These are phyloP conservation scores for Enhydra lutris DNA, from an alignment of 2,113 vertebrate species.

Conservation along the genomic window DNA sequence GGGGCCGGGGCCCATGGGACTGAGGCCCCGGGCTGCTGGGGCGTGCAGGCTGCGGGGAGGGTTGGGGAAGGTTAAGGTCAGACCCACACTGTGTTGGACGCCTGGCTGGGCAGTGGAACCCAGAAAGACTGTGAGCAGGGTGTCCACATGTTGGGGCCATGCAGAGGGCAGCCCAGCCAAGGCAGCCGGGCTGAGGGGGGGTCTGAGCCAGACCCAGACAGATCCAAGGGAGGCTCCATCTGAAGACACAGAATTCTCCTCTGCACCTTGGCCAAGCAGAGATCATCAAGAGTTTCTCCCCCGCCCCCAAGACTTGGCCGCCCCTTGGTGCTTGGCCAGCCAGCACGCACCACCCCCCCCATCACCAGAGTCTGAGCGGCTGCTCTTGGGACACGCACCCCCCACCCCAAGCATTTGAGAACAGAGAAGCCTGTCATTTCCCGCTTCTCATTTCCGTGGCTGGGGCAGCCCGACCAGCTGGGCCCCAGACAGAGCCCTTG, in stretches of 20 bases:
- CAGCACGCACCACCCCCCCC: accelerated
- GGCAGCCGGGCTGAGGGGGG: not conserved
- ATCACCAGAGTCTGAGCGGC: not conserved
- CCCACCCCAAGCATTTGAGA: not conserved
- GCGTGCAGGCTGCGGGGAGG: not conserved
- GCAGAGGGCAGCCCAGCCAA: not conserved
- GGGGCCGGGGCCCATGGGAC: not conserved
- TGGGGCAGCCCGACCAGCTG: not conserved
- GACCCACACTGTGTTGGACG: not conserved
- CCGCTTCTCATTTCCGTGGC: not conserved
- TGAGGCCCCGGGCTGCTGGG: not conserved
- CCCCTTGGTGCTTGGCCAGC: not conserved
- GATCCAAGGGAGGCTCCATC: not conserved
- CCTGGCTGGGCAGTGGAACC: not conserved
- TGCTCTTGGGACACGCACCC: not conserved
- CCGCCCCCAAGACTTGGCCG: not conserved
- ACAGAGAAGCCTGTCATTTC: not conserved
- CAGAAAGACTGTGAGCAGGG: not conserved
- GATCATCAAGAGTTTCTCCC: not conserved
- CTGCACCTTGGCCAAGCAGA: not conserved
- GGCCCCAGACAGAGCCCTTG: not conserved
- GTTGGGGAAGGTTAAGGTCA: not conserved
- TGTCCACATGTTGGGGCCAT: accelerated
- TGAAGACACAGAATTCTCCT: not conserved
- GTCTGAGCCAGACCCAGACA: not conserved